Conservation (phyloP, 1,140 invertebrate genomes). For the Solenopsis fugax region DNA sequence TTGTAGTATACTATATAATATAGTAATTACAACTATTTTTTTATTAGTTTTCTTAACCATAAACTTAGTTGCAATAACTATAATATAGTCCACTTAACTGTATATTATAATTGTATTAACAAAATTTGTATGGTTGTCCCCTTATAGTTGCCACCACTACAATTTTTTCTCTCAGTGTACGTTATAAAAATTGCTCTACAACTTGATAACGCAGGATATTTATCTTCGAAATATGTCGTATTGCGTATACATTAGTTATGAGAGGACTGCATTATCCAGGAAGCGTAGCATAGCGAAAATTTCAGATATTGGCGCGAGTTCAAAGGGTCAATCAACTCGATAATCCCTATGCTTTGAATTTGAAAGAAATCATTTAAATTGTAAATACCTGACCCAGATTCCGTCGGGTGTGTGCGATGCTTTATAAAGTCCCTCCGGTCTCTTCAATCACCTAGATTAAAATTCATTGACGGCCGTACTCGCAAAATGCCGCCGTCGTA, state of each 20-base stretch:
- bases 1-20: too few relatives aligned
- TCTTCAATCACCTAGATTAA: conserved; percentile 46
- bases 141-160: too few relatives aligned
- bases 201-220: background rate
- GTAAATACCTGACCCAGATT: conserved; percentile 63
- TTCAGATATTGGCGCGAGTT: conserved; percentile 47
- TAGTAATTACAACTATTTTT: too few relatives aligned
- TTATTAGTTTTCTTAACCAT: too few relatives aligned
- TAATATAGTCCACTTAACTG: too few relatives aligned
- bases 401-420: conserved; percentile 1
- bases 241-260: conserved; percentile 21
- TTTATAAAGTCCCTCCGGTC: conserved; percentile 14
- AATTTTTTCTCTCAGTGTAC: too few relatives aligned
- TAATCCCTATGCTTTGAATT: conserved; percentile 53
- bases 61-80: too few relatives aligned
- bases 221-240: background rate
- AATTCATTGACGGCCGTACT: conserved; percentile 30
- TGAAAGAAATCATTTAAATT: conserved; percentile 61
- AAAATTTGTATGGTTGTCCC: too few relatives aligned
- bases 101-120: too few relatives aligned
- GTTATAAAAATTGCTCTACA: background rate
- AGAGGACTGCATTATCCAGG: conserved; percentile 23
- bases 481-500: conserved; percentile 3
- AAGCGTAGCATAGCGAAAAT: conserved; percentile 21
- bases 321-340: conserved; percentile 52